Percentiles rank a stretch among this genome's conserved stretches.
These are phyloP conservation scores for Sebastiscus albofasciatus DNA, from an alignment of 2,797 vertebrate species.

Conservation along the genomic window DNA sequence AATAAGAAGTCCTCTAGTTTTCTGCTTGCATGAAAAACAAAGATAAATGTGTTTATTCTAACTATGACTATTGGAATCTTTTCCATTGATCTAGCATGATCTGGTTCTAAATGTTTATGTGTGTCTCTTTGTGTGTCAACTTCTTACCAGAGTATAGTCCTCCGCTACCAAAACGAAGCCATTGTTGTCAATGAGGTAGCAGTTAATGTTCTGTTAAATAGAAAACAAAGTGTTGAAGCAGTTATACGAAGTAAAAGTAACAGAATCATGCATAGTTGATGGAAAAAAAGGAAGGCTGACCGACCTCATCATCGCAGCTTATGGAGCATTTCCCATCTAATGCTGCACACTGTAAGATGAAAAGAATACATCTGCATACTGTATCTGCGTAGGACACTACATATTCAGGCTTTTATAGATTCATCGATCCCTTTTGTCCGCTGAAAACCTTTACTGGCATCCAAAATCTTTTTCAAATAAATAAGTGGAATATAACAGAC, in stretches of 20 bases:
- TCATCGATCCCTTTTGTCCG: background rate
- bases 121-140: background rate
- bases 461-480: background rate
- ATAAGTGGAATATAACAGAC: background rate
- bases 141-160: slow-evolving; percentile 88
- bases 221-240: background rate
- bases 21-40: background rate
- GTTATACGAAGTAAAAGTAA: background rate
- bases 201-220: slow-evolving; percentile 87
- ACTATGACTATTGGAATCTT: background rate
- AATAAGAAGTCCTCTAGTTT: background rate
- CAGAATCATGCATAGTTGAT: background rate
- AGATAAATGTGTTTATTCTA: background rate
- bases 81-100: background rate
- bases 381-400: background rate
- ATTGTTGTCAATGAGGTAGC: slow-evolving; percentile 97
- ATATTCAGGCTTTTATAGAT: background rate
- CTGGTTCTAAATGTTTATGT: background rate
- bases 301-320: slow-evolving; percentile 96
- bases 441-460: background rate
- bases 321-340: slow-evolving; percentile 95
- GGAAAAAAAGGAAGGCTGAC: slow-evolving; percentile 36
- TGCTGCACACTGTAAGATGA: slow-evolving; percentile 88
- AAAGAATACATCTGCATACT: background rate
- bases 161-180: slow-evolving; percentile 94